Percentiles rank a stretch among this genome's conserved stretches.
Evolutionary conservation across 2,888 invertebrate species (phyloP).

Genomic region (Nemotelus pantherinus): DNA sequence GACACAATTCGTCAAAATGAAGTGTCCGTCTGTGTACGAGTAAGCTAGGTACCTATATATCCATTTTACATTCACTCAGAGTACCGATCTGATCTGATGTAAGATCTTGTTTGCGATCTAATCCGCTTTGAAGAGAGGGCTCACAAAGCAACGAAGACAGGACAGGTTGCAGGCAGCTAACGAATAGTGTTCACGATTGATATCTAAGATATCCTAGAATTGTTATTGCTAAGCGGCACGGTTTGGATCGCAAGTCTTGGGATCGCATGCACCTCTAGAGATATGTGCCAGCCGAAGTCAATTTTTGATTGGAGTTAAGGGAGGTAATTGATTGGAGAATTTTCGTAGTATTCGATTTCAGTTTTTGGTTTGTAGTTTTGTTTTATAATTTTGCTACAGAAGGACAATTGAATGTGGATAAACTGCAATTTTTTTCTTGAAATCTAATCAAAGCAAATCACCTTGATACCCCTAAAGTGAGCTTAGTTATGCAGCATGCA

Average conservation of each 20-base stretch:
- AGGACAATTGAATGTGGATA: too few species aligned
- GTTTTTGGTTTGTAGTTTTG: too few species aligned
- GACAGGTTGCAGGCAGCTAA: background rate
- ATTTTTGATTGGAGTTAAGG: background rate
- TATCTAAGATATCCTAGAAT: conserved; percentile 26
- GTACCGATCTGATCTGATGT: background rate
- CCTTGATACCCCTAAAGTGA: too few species aligned
- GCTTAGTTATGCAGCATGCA: too few species aligned
- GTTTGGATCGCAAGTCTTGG: background rate
- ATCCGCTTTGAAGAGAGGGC: conserved; percentile 4
- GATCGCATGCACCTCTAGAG: background rate
- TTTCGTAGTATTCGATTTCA: too few species aligned
- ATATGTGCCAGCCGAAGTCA: conserved; percentile 1
- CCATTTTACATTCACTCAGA: conserved; percentile 4
- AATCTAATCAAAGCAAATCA: too few species aligned
- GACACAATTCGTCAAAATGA: background rate
- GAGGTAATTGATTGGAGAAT: too few species aligned
- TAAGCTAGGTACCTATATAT: background rate
- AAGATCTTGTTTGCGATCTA: conserved; percentile 17
- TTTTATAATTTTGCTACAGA: too few species aligned
- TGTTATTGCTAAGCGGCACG: background rate
- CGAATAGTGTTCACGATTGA: conserved; percentile 8
- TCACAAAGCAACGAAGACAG: background rate
- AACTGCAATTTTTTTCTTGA: too few species aligned
- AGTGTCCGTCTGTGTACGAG: too few species aligned